Conservation (phyloP, 2,797 vertebrate species). For the Scleropages formosus region DNA sequence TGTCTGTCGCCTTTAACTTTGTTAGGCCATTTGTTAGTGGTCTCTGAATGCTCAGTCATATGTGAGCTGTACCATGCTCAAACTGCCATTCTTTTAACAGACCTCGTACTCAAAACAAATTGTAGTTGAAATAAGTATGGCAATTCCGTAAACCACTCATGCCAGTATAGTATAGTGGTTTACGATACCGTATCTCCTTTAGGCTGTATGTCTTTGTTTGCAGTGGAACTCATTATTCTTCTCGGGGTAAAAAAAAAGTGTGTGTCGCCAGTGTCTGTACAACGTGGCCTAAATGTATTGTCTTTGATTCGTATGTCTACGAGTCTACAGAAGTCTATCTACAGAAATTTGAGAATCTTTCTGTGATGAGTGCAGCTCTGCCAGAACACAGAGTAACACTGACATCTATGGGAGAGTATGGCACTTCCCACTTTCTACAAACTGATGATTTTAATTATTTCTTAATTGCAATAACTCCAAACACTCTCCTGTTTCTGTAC, state of each 20-base stretch:
- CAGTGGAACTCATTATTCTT: background rate
- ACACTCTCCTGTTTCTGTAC: background rate
- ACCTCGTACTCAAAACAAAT: background rate
- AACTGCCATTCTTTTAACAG: background rate
- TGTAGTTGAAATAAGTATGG: background rate
- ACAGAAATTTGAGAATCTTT: background rate
- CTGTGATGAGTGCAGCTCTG: too few relatives aligned
- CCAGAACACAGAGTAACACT: constrained; percentile 30
- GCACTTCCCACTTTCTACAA: constrained; percentile 4
- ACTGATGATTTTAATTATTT: background rate
- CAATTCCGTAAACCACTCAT: background rate
- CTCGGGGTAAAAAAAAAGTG: background rate
- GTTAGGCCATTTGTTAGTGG: background rate
- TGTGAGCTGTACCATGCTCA: background rate
- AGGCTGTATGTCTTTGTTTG: background rate
- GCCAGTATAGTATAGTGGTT: background rate
- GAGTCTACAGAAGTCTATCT: background rate
- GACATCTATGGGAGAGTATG: constrained; percentile 37
- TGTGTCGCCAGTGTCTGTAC: background rate
- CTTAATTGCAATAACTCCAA: background rate
- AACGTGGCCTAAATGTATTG: background rate
- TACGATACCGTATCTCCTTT: too few relatives aligned
- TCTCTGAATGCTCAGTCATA: too few relatives aligned
- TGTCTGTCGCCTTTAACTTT: background rate
- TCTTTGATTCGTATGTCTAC: background rate